Evolutionary conservation across 2,797 vertebrate genomes (phyloP).

Genomic region (Anabas testudineus): DNA sequence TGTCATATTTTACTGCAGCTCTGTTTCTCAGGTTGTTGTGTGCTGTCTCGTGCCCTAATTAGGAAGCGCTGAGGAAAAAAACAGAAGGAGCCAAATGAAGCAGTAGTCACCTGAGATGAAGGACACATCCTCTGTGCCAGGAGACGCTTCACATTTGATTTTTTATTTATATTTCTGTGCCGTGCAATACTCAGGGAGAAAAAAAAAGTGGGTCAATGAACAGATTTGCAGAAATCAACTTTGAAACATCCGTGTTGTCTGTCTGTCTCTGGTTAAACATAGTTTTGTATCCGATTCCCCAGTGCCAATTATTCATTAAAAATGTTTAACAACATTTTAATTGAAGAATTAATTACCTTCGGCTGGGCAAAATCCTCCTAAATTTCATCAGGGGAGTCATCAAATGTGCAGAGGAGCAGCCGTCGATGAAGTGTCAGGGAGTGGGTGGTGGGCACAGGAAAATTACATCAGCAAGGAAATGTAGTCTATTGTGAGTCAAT

Average conservation of each 20-base stretch:
- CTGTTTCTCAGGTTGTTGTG: conserved; percentile 76
- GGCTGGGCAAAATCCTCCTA: conserved; percentile 86
- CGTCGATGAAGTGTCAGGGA: conserved; percentile 63
- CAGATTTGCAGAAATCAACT: conserved; percentile 83
- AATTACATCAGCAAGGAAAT: conserved; percentile 76
- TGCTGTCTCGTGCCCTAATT: conserved; percentile 85
- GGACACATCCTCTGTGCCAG: conserved; percentile 82
- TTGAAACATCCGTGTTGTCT: conserved; percentile 83
- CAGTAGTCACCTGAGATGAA: conserved; percentile 87
- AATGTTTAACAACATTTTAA: conserved; percentile 93
- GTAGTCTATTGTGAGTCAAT: conserved; percentile 61
- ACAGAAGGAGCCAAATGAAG: conserved; percentile 75
- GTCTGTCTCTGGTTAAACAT: conserved; percentile 85
- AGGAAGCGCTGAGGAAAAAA: conserved; percentile 52
- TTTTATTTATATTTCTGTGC: conserved; percentile 83
- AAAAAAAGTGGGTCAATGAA: conserved; percentile 84
- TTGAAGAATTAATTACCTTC: conserved; percentile 92
- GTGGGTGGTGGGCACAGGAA: conserved; percentile 64
- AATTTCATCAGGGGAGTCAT: conserved; percentile 88
- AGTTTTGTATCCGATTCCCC: conserved; percentile 86
- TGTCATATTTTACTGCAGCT: conserved; percentile 58
- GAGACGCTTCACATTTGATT: conserved; percentile 79
- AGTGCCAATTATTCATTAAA: conserved; percentile 89
- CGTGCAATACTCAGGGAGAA: conserved; percentile 62
- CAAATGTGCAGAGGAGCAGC: conserved; percentile 74